These are phyloP conservation scores for Timema cristinae DNA, from an alignment of 2,888 invertebrate genomes.

Conservation along the genomic window DNA sequence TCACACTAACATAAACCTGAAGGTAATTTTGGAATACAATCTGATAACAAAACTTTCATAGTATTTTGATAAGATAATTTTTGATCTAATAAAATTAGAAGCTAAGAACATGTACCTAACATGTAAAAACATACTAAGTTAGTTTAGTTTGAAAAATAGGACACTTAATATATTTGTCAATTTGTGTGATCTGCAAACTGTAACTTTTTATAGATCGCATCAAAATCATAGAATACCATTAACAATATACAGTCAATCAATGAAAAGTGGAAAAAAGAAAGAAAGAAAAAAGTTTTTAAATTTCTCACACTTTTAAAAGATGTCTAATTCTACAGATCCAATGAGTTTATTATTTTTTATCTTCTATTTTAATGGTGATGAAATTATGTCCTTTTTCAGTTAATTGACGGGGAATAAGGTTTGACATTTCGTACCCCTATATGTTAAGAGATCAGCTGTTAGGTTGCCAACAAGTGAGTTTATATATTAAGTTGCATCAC, in stretches of 20 bases:
- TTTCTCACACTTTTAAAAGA: background rate
- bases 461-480: background rate
- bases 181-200: too few relatives aligned
- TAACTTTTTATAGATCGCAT: too few relatives aligned
- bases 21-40: too few relatives aligned
- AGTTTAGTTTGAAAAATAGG: too few relatives aligned
- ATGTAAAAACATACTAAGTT: too few relatives aligned
- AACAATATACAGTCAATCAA: background rate
- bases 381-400: background rate
- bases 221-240: too few relatives aligned
- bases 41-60: too few relatives aligned
- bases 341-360: background rate
- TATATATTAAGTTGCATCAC: background rate
- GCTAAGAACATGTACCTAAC: too few relatives aligned
- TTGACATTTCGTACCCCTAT: background rate
- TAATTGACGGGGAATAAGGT: background rate
- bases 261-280: constrained; percentile 8
- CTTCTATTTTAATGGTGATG: background rate
- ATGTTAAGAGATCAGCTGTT: background rate
- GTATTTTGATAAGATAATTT: too few relatives aligned
- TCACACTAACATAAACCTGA: too few relatives aligned
- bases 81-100: too few relatives aligned
- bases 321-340: background rate
- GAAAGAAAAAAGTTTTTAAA: background rate
- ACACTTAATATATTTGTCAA: too few relatives aligned